A percentile compares a stretch with the other conserved stretches of the same genome.
phyloP scores from a whole-genome alignment of 2,113 vertebrate species.

The Leptosomus discolor region DNA sequence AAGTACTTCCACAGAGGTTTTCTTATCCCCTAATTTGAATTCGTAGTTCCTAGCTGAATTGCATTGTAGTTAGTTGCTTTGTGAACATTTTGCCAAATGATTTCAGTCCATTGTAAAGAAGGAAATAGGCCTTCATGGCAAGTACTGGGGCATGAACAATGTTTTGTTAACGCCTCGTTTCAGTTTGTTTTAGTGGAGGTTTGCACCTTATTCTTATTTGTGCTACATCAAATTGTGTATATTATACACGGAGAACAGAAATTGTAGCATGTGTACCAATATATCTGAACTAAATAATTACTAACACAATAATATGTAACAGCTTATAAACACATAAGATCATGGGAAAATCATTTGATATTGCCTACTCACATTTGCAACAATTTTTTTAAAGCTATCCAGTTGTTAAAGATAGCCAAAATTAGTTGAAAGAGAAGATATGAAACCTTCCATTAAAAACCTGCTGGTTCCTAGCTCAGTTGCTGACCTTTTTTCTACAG shows the following conservation, averaged over 20 bases:
- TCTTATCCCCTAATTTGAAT: background rate
- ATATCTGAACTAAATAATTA: background rate
- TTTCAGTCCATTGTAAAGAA: background rate
- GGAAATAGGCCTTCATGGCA: too few relatives aligned
- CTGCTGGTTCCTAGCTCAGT: background rate
- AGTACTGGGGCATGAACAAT: too few relatives aligned
- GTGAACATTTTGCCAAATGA: background rate
- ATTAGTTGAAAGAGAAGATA: background rate
- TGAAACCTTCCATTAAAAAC: background rate
- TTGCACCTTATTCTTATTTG: background rate
- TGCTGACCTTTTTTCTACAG: slow-evolving; percentile 7
- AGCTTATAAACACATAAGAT: background rate
- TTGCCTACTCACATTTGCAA: background rate
- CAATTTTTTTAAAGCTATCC: background rate
- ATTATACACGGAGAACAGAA: background rate
- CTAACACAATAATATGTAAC: background rate
- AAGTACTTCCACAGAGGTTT: background rate
- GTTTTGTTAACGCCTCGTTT: background rate
- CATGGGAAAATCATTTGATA: background rate
- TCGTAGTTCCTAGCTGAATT: background rate
- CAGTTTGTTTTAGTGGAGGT: background rate
- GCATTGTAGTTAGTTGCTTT: background rate
- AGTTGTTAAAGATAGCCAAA: background rate
- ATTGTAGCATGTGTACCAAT: background rate
- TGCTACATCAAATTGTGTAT: background rate